Conservation (phyloP, 2,888 invertebrate genomes). For the Amphipoea oculea region DNA sequence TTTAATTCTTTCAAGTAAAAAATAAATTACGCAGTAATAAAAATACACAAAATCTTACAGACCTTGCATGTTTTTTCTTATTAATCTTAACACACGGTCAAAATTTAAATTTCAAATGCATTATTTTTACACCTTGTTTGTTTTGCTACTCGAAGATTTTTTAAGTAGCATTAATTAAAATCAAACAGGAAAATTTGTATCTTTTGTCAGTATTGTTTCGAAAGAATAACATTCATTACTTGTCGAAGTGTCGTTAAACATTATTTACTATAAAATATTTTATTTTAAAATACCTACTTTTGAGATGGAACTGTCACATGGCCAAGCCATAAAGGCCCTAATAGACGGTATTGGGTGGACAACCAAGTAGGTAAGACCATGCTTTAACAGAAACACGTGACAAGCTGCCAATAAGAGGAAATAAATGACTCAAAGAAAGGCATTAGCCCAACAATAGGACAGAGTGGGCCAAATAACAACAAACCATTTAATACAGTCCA, state of each 20-base stretch:
- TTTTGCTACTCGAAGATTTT: constrained; percentile 33
- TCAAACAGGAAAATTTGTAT: neutral
- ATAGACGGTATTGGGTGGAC: neutral
- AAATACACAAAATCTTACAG: constrained; percentile 27
- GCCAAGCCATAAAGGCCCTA: neutral
- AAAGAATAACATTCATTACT: constrained; percentile 20
- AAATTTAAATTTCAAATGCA: constrained; percentile 54
- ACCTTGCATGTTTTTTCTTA: constrained; percentile 40
- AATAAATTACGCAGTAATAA: constrained; percentile 27
- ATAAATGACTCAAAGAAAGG: constrained; percentile 25
- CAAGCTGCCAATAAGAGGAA: constrained; percentile 47
- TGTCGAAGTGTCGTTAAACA: constrained; percentile 34
- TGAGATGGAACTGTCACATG: neutral
- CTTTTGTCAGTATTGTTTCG: neutral
- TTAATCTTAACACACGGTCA: constrained; percentile 52
- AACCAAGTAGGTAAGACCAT: constrained; percentile 9
- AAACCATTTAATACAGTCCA: constrained; percentile 33
- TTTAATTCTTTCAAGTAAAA: constrained; percentile 32
- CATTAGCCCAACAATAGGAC: constrained; percentile 23
- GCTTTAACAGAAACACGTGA: constrained; percentile 43
- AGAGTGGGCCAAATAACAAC: constrained; percentile 40
- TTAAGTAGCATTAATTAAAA: constrained; percentile 29
- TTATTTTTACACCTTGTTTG: constrained; percentile 42
- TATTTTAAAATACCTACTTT: neutral
- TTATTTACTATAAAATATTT: neutral